Percentiles rank a stretch among this genome's conserved stretches.
These are phyloP conservation scores for Diorhabda carinulata DNA, from an alignment of 1,140 invertebrate genomes.

Conservation along the genomic window DNA sequence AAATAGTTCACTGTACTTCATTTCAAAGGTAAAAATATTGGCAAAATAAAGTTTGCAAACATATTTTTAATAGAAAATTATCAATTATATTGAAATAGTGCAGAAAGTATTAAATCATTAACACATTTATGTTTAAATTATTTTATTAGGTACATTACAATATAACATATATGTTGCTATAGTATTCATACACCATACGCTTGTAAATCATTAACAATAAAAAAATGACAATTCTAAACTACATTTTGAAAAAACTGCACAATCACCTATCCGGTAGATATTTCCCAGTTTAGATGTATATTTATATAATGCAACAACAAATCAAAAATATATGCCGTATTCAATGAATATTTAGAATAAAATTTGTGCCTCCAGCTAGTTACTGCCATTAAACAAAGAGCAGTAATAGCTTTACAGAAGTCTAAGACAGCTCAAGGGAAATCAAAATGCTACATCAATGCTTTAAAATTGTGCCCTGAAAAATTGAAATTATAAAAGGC, in stretches of 20 bases:
- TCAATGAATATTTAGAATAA: slow-evolving; percentile 24
- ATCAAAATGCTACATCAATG: slow-evolving; percentile 13
- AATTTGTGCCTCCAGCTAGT: slow-evolving; percentile 27
- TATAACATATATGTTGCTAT: slow-evolving; percentile 41
- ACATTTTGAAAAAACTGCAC: slow-evolving; percentile 31
- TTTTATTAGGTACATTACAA: slow-evolving; percentile 35
- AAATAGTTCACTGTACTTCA: too few species aligned
- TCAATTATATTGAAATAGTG: too few species aligned
- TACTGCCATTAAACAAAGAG: slow-evolving; percentile 3
- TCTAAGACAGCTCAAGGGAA: slow-evolving; percentile 13
- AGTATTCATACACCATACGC: slow-evolving; percentile 40
- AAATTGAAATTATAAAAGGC: slow-evolving; percentile 16
- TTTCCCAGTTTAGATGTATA: slow-evolving; percentile 11
- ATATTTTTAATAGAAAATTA: too few species aligned
- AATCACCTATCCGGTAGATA: slow-evolving; percentile 14
- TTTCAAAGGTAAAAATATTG: too few species aligned
- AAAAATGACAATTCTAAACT: slow-evolving; percentile 39
- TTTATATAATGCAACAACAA: slow-evolving; percentile 15
- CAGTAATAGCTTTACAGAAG: slow-evolving; percentile 8
- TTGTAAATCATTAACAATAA: slow-evolving; percentile 41
- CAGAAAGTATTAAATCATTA: too few species aligned
- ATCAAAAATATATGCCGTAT: slow-evolving; percentile 23
- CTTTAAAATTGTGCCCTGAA: slow-evolving; percentile 14
- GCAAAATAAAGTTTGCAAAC: too few species aligned
- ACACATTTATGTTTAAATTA: slow-evolving; percentile 11